Evolutionary conservation across 2,797 vertebrate genomes (phyloP), one percentile per base, ranked within the genome.

Genomic region (Spinus olivaceus): DNA sequence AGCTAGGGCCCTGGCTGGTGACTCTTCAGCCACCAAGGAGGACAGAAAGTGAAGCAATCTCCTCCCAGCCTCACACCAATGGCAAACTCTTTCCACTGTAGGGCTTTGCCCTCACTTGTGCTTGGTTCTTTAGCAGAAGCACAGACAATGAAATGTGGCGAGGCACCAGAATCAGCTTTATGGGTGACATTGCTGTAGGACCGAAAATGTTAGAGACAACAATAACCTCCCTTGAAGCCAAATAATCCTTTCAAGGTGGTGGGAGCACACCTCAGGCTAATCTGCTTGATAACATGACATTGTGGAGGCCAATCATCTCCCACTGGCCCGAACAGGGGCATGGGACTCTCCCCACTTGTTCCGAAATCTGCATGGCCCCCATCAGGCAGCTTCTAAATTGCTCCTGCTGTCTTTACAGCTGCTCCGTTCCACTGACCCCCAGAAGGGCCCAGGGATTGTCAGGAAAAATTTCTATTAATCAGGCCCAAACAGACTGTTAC

Each of bases 331-430:
- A 94, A 97, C 88, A 95, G 94, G 94, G 84, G 88, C 97, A 94
- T 95, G 97, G 95, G 97, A 97, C 97, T 94, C 95, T 95, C 89
- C 94, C 97, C 97, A 97, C 97, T 97, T 97, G 97, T 97, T 97
- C 87, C 9, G 1, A 96, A 95, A 95, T 96, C 96, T 80, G 90
- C 76, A 37, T 4, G 22, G 95, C 85, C 96, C 94, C 97, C 96
- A 95, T 78, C 50, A 78, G 96, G 96, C 97, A 94, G 95, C 90
- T 89, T 97, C 97, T 97, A 94, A 96, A 97, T 97, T 96, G 83
- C 97, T 98, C 98, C 98, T 97, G 98, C 97, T 98, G 98, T 97
- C 97, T 98, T 94, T 98, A 98, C 98, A 98, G 98, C 98, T 98
- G 98, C 97, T 98, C 97, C 1, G 27, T 98, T 98, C 97, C 97